These are phyloP conservation scores for Eulemur albifrons DNA, from an alignment of 2,797 vertebrate species.

Conservation along the genomic window DNA sequence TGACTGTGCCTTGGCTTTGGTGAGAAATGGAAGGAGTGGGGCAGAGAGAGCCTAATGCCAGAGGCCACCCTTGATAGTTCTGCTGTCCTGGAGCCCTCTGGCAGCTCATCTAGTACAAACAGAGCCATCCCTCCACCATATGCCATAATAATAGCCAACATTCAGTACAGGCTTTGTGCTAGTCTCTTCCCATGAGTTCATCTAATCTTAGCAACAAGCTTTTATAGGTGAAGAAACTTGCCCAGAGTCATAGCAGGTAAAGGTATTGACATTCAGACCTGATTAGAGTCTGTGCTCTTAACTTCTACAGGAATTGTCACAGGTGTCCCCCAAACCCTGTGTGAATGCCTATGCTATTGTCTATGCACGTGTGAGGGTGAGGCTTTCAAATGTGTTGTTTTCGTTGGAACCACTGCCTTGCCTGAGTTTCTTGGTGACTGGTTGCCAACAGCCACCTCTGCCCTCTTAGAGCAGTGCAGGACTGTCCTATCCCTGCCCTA, in stretches of 20 bases:
- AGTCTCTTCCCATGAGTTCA: not conserved
- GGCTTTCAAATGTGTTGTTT: not conserved
- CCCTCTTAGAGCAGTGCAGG: not conserved
- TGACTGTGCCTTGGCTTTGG: not conserved
- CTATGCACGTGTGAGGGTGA: too few relatives aligned
- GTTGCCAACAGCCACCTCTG: not conserved
- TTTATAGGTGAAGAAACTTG: not conserved
- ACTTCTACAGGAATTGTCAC: too few relatives aligned
- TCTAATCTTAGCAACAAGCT: not conserved
- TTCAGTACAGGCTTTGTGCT: not conserved
- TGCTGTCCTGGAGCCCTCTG: not conserved
- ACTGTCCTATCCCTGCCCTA: not conserved
- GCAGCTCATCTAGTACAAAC: not conserved
- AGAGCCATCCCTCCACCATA: rapidly evolving
- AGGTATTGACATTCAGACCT: not conserved
- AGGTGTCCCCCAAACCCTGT: not conserved
- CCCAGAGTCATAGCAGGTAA: not conserved
- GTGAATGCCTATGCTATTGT: not conserved
- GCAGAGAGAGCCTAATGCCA: too few relatives aligned
- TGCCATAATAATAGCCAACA: too few relatives aligned
- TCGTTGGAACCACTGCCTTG: too few relatives aligned
- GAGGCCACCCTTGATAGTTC: too few relatives aligned
- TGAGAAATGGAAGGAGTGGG: not conserved
- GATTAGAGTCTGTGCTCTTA: not conserved
- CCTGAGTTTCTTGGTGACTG: not conserved